phyloP scores from a whole-genome alignment of 1,140 invertebrate genomes.

The Conus ventricosus region DNA sequence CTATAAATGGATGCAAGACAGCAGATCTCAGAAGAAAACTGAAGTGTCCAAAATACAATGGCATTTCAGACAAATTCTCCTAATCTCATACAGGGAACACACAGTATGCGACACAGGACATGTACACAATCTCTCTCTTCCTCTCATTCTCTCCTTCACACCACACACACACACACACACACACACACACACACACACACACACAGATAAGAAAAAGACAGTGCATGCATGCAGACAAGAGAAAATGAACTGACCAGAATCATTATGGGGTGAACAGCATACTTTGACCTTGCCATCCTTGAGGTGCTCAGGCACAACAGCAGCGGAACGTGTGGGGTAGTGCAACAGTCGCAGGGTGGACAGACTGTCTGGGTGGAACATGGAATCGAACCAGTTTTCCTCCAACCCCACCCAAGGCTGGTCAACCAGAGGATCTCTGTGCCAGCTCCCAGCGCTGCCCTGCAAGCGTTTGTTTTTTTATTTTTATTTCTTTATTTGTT shows the following conservation, averaged over 20 bases:
- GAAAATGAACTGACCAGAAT: slow-evolving; percentile 40
- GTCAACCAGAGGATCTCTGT: slow-evolving; percentile 56
- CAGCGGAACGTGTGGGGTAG: slow-evolving; percentile 54
- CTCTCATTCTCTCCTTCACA: no score
- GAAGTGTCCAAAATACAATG: no score
- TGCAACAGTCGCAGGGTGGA: slow-evolving; percentile 61
- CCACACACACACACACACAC: no score
- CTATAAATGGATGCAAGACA: no score
- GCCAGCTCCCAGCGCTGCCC: slow-evolving; percentile 48
- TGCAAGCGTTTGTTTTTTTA: not conserved
- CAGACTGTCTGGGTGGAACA: slow-evolving; percentile 54
- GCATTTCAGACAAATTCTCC: no score
- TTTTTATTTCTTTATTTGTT: no score
- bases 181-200: no score
- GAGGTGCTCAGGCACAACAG: slow-evolving; percentile 40
- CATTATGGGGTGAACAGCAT: slow-evolving; percentile 57
- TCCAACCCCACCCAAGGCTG: slow-evolving; percentile 54
- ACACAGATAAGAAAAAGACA: no score
- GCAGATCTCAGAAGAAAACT: no score
- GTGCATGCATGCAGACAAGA: no score
- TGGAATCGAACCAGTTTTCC: slow-evolving; percentile 50
- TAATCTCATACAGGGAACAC: not conserved
- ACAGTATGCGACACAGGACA: no score
- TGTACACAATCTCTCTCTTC: no score
- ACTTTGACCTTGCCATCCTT: slow-evolving; percentile 52